Base-by-base conservation (phyloP, 2,113 vertebrate species). In the Lanius collurio region DNA sequence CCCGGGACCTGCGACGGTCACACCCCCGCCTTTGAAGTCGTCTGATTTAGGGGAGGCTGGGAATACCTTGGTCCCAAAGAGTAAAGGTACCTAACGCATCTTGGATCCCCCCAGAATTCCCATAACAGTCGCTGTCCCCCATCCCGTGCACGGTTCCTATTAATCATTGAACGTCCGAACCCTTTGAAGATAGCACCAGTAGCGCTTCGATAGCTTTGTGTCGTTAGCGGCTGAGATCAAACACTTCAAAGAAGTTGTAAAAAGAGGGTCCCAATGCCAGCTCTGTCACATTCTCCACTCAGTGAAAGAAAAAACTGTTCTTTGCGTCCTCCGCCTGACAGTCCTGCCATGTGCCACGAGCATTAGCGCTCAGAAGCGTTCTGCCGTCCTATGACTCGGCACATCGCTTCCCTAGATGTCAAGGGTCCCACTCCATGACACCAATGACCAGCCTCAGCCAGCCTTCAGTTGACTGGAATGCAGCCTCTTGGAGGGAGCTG, bases 221-320 rank as follows among this genome's bases (percentile, higher is more conserved):
- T 57, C 37, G 6, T 86, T 79, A 80, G 92, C 87, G 77, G 91
- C 56, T 2, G 35, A 63, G 87, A 97, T 96, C 93, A 97, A 97
- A 96, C 88, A 88, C 90, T 90, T 95, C 76, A 92, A 91, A 95
- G 86, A 96, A 97, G 89, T 95, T 93, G 83, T 95, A 94, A 94
- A 94, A 83, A 83, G 79, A 82, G 83, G 90, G 82, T 83, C 90
- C 70, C 63, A 93, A 78, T 68, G 80, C 84, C 64, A 15, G 64
- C 64, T 37, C 76, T 41, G 73, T 35, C 74, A 28, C 78, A 27
- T 50, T 69, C 70, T 80, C 68, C 14, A 3, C 70, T 86, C 73
- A 0, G 4, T 86, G 69, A 67, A 94, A 90, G 76, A 65, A 76
- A 46, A 64, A 80, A 44, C 57, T 59, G 83, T 82, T 75, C 83